A percentile compares a stretch with the other conserved stretches of the same genome.
phyloP scores from a whole-genome alignment of 2,888 invertebrate species.

The Trichogramma evanescens region DNA sequence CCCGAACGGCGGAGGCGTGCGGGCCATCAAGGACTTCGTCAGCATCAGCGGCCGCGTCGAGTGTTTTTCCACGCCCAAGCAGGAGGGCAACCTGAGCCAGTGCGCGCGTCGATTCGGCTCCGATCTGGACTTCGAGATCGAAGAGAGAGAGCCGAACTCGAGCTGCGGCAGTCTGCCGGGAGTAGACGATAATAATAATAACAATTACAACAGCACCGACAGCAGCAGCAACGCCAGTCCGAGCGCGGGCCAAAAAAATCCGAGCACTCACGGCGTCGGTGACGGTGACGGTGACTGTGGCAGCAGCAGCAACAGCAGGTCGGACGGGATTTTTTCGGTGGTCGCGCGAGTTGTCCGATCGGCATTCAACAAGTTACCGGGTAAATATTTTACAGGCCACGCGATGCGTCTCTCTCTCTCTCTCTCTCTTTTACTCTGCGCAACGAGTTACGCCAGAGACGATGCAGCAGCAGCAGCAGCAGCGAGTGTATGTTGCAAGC shows the following conservation, averaged over 20 bases:
- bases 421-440: no score
- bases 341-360: constrained; percentile 35
- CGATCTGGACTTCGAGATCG: not conserved
- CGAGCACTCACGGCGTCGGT: not conserved
- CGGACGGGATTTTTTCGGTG: constrained; percentile 34
- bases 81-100: no score
- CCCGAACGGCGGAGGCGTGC: constrained; percentile 1
- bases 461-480: no score
- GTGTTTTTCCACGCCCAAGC: not conserved
- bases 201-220: no score
- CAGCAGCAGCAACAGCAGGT: not conserved
- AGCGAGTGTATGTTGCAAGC: no score
- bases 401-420: not conserved
- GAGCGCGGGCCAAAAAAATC: not conserved
- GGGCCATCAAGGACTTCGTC: constrained; percentile 26
- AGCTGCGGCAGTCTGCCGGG: not conserved
- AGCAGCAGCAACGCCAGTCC: not conserved
- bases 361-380: constrained; percentile 36
- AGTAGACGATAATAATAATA: not conserved
- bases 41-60: constrained; percentile 19
- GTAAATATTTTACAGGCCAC: constrained; percentile 23
- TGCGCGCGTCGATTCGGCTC: no score
- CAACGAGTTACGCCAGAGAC: no score
- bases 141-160: not conserved
- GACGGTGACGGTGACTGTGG: not conserved